Percentiles rank a stretch among this genome's conserved stretches.
Evolutionary conservation across 2,797 vertebrate species (phyloP).

Genomic region (Sebastes umbrosus): DNA sequence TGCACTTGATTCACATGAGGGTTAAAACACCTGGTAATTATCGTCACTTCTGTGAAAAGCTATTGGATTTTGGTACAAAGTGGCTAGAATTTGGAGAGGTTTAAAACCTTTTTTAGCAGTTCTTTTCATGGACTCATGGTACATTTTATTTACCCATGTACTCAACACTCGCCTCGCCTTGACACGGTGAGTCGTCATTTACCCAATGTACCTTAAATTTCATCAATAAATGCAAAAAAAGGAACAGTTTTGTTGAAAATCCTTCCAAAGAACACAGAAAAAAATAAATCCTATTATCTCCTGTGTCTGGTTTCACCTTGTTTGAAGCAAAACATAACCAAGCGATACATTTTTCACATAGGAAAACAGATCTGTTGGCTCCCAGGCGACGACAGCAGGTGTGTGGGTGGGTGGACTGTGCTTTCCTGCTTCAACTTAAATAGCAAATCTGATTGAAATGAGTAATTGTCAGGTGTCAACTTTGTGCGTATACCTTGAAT

Average conservation of each 20-base stretch:
- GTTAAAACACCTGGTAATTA: background rate
- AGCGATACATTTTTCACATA: conserved; percentile 9
- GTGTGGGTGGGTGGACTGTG: conserved; percentile 55
- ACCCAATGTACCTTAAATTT: background rate
- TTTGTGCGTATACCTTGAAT: conserved; percentile 7
- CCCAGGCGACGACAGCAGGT: conserved; percentile 53
- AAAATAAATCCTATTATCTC: conserved; percentile 21
- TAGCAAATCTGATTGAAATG: conserved; percentile 49
- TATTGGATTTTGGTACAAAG: background rate
- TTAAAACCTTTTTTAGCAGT: background rate
- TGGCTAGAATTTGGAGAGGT: background rate
- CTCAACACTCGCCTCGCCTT: background rate
- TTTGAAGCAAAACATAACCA: conserved; percentile 14
- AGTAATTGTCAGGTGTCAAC: conserved; percentile 35
- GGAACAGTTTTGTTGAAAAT: conserved; percentile 10
- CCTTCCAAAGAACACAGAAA: background rate
- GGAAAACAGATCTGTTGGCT: conserved; percentile 40
- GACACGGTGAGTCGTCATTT: background rate
- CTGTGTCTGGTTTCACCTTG: conserved; percentile 5
- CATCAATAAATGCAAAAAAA: background rate
- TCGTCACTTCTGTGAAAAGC: background rate
- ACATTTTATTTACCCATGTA: background rate
- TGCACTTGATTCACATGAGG: background rate
- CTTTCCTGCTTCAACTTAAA: conserved; percentile 52
- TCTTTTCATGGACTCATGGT: background rate